phyloP scores from a whole-genome alignment of 92 coral and sea anemone species.

The Phenganax stokvisi region DNA sequence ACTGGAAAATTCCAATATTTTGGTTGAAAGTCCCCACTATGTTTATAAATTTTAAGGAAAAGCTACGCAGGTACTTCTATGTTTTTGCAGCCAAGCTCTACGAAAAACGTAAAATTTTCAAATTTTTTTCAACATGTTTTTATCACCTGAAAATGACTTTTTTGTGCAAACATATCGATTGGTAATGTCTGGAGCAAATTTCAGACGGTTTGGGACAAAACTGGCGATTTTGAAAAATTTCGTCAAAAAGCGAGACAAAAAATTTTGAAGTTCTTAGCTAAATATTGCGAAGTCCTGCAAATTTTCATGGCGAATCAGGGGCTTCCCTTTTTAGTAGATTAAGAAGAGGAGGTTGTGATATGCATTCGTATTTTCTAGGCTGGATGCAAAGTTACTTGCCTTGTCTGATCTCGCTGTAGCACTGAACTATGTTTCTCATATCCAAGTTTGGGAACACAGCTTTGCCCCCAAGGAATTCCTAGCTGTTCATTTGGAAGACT shows the following conservation, averaged over 20 bases:
- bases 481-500: slow-evolving; percentile 86
- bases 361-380: slow-evolving; percentile 33
- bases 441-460: slow-evolving; percentile 98
- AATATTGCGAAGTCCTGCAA: too few relatives aligned
- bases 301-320: too few relatives aligned
- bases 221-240: too few relatives aligned
- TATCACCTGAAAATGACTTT: not conserved
- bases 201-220: too few relatives aligned
- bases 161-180: too few relatives aligned
- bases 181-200: too few relatives aligned
- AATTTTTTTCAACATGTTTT: too few relatives aligned
- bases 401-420: slow-evolving; percentile 79
- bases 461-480: slow-evolving; percentile 95
- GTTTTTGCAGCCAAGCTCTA: too few relatives aligned
- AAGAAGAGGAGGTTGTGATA: not conserved
- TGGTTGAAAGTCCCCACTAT: not conserved
- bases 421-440: slow-evolving; percentile 79
- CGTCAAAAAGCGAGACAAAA: too few relatives aligned
- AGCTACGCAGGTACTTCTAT: too few relatives aligned
- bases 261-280: too few relatives aligned
- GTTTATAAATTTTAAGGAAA: not conserved
- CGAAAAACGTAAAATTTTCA: too few relatives aligned
- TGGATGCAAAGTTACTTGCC: slow-evolving; percentile 75
- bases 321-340: not conserved
- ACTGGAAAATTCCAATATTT: not conserved